phyloP scores from a whole-genome alignment of 2,113 vertebrate genomes.

The Cinclus mexicanus region DNA sequence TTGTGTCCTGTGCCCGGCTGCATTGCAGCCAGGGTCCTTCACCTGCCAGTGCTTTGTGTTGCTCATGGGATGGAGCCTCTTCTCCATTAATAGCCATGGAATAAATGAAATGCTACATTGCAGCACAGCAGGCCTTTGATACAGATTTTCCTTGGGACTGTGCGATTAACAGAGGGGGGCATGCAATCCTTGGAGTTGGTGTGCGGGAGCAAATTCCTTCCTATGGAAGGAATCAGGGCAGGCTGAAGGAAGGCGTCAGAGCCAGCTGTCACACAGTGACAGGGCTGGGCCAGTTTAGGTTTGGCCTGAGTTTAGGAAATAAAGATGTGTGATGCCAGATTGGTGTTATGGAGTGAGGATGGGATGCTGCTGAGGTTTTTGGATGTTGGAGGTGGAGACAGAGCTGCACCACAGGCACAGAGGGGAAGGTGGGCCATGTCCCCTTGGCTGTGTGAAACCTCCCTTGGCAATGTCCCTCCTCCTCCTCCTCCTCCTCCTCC shows the following conservation, averaged over 20 bases:
- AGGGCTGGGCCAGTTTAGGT: neutral
- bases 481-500: neutral
- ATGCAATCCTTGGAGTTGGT: neutral
- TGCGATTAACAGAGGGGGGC: neutral
- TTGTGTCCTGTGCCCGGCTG: rapidly evolving
- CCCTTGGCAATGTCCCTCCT: neutral
- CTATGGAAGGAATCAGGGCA: neutral
- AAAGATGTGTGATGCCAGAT: neutral
- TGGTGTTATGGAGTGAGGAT: rapidly evolving
- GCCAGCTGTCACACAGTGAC: neutral
- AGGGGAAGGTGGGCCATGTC: neutral
- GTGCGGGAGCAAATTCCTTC: neutral
- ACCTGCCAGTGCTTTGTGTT: neutral
- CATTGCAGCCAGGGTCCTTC: neutral
- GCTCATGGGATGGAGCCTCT: neutral
- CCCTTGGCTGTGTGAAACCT: neutral
- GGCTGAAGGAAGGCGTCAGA: neutral
- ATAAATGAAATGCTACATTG: conserved; percentile 33
- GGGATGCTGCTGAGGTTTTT: neutral
- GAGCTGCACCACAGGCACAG: neutral
- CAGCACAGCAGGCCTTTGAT: neutral
- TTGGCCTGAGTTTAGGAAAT: conserved; percentile 1
- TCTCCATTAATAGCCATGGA: neutral
- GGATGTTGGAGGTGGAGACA: neutral
- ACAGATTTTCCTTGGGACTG: neutral